phyloP scores from a whole-genome alignment of 2,888 invertebrate genomes.

The Drosophila niveifrons region DNA sequence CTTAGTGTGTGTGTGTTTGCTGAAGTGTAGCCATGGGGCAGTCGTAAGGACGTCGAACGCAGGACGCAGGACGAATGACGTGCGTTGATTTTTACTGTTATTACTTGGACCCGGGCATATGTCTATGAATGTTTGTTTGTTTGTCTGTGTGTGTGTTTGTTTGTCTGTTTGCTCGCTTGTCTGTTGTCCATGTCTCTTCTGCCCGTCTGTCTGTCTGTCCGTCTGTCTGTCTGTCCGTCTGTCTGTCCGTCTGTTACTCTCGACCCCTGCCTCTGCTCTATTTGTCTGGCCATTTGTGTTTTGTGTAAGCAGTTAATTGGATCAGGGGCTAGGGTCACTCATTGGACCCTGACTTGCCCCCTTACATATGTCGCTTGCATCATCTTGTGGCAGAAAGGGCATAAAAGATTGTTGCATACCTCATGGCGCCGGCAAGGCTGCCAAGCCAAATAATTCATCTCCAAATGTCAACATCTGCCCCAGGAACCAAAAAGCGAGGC shows the following conservation, averaged over 20 bases:
- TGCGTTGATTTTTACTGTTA: constrained; percentile 79
- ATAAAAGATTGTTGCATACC: constrained; percentile 69
- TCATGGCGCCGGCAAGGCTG: constrained; percentile 56
- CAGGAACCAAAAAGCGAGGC: constrained; percentile 13
- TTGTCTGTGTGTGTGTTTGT: background rate
- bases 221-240: too few relatives aligned
- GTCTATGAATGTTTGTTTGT: constrained; percentile 46
- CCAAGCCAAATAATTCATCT: constrained; percentile 67
- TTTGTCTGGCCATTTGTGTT: constrained; percentile 73
- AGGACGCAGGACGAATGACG: constrained; percentile 55
- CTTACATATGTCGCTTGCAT: background rate
- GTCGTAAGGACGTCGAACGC: constrained; percentile 51
- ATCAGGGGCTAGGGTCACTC: constrained; percentile 62
- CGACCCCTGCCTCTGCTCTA: background rate
- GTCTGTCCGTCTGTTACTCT: too few relatives aligned
- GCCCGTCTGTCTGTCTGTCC: too few relatives aligned
- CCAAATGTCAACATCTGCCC: constrained; percentile 65
- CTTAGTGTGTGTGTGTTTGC: constrained; percentile 33
- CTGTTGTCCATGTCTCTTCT: too few relatives aligned
- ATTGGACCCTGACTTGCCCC: background rate
- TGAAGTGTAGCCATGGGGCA: constrained; percentile 65
- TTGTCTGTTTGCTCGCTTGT: background rate
- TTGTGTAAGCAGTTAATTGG: constrained; percentile 81
- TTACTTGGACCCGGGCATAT: constrained; percentile 58
- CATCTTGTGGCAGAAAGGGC: constrained; percentile 42